Evolutionary conservation across 1,140 invertebrate genomes (phyloP), one percentile per base, ranked within the genome.

Genomic region (Andricus grossulariae): DNA sequence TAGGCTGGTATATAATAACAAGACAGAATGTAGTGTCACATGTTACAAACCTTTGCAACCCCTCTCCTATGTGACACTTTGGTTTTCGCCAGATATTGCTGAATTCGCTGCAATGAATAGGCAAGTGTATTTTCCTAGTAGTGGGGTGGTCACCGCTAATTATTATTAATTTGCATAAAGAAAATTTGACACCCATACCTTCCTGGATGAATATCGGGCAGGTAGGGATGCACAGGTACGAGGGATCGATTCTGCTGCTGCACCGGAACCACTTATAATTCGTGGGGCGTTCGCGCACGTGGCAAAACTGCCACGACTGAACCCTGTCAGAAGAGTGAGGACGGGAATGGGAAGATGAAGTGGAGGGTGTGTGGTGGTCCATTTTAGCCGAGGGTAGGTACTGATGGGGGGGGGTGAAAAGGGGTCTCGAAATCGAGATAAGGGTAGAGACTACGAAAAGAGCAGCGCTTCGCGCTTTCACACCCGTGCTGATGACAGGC

Each of bases 181-280:
- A 32, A 32, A 32, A 32, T 32, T 32, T 32, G 25, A 32, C 25
- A 3, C 0, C 25, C 25, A 32, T 5, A 0, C 25, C 25, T 32
- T 16, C 45, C n/a, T 39, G 32, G 39, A 39, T 66, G 11, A 39
- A 25, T 45, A 66, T 66, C 4, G 25, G 57, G 0, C 25, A 66
- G 60, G 60, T 66, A 45, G 15, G 60, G n/a, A 45, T 66, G 60
- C 75, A 81, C 82, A 78, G 73, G 21, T 13, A 83, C 76, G 77
- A 57, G 25, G 76, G 74, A 86, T 86, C 83, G 83, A 84, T 85
- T 81, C 82, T 83, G 82, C 73, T 50, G 71, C 79, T 84, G 82
- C 77, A 83, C 82, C 79, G 80, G 74, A 71, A 77, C 79, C 82
- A 81, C 80, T 87, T 84, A 80, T 79, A 81, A 87, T 87, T 85